Percentiles rank a stretch among this genome's conserved stretches.
These are phyloP conservation scores for Leuciscus waleckii DNA, from an alignment of 2,797 vertebrate genomes.

Conservation along the genomic window DNA sequence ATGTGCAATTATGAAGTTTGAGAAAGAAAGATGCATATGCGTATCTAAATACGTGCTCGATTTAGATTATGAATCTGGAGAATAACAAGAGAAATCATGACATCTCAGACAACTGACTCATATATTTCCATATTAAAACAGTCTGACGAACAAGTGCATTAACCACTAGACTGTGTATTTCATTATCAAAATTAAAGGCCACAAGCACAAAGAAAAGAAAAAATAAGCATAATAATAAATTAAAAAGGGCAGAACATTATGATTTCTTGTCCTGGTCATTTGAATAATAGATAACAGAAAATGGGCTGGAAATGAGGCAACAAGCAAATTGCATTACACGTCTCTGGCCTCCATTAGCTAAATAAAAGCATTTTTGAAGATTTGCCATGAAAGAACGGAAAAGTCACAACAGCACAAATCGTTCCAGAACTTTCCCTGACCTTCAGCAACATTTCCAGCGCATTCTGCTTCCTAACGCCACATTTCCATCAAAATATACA, in stretches of 20 bases:
- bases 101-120: not conserved
- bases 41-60: no score
- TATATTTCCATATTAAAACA: not conserved
- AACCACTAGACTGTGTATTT: constrained; percentile 32
- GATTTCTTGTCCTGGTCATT: constrained; percentile 45
- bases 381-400: constrained; percentile 46
- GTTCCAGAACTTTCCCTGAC: constrained; percentile 13
- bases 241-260: constrained; percentile 45
- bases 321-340: constrained; percentile 44
- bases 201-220: not conserved
- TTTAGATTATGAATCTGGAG: not conserved
- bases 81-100: not conserved
- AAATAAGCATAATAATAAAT: constrained; percentile 20
- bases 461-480: constrained; percentile 1
- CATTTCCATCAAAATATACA: constrained; percentile 22
- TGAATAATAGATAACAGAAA: constrained; percentile 58
- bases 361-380: constrained; percentile 55
- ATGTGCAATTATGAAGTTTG: no score
- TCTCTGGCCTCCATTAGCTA: constrained; percentile 48
- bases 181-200: constrained; percentile 41
- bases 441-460: constrained; percentile 1
- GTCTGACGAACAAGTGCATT: constrained; percentile 42
- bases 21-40: no score
- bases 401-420: constrained; percentile 14
- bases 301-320: constrained; percentile 40